Conservation (phyloP, 2,888 invertebrate species). For the Ecliptopera silaceata region DNA sequence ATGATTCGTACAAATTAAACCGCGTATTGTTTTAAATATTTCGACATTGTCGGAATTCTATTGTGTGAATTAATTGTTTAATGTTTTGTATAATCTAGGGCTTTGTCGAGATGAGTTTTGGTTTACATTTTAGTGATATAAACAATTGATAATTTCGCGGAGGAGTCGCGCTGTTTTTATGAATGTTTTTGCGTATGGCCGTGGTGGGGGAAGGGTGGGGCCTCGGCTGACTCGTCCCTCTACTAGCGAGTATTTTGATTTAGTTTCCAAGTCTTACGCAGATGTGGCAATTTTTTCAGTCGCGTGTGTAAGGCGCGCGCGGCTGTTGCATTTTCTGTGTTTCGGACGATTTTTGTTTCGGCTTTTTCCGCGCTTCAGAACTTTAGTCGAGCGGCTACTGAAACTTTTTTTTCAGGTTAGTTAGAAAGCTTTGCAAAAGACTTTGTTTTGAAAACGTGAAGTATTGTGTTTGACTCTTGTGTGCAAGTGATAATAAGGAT, state of each 20-base stretch:
- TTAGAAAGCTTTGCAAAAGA: slow-evolving; percentile 45
- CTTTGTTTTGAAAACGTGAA: slow-evolving; percentile 49
- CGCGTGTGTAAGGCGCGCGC: slow-evolving; percentile 78
- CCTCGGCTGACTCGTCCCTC: slow-evolving; percentile 78
- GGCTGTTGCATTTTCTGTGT: slow-evolving; percentile 61
- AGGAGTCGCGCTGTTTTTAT: slow-evolving; percentile 77
- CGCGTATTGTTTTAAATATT: slow-evolving; percentile 74
- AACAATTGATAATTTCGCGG: slow-evolving; percentile 79
- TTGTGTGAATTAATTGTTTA: slow-evolving; percentile 74
- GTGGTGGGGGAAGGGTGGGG: slow-evolving; percentile 80
- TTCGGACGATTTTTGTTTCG: slow-evolving; percentile 51
- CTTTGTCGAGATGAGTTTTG: slow-evolving; percentile 62
- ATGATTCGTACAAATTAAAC: slow-evolving; percentile 70
- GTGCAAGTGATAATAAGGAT: slow-evolving; percentile 59
- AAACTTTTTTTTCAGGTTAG: slow-evolving; percentile 59
- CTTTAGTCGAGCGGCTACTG: slow-evolving; percentile 46
- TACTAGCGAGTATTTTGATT: slow-evolving; percentile 82
- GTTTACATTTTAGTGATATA: slow-evolving; percentile 74
- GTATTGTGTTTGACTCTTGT: slow-evolving; percentile 41
- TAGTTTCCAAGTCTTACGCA: slow-evolving; percentile 82
- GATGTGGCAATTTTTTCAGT: slow-evolving; percentile 82
- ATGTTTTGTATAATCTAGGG: slow-evolving; percentile 66
- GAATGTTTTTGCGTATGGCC: slow-evolving; percentile 78
- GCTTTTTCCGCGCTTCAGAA: slow-evolving; percentile 58
- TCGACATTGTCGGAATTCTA: slow-evolving; percentile 74